These are phyloP conservation scores for Prosapia bicincta DNA, from an alignment of 2,888 invertebrate genomes.

Conservation along the genomic window DNA sequence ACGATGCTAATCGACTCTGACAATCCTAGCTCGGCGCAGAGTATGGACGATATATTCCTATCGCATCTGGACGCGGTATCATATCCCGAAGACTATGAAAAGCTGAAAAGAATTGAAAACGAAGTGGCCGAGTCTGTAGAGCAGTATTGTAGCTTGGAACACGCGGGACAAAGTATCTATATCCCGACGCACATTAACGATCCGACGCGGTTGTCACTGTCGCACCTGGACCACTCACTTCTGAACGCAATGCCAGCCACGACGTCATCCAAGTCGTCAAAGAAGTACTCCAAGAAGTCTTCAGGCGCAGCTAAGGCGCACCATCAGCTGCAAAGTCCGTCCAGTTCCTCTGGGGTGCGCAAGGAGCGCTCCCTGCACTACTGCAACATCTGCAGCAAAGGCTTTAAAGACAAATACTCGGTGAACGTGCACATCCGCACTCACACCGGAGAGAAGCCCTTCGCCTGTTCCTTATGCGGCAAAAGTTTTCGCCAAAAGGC, in stretches of 20 bases:
- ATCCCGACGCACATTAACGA: constrained; percentile 52
- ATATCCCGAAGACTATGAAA: constrained; percentile 79
- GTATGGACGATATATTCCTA: constrained; percentile 66
- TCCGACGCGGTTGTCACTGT: constrained; percentile 48
- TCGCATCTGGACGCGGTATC: constrained; percentile 62
- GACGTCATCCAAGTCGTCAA: constrained; percentile 49
- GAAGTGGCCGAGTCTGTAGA: constrained; percentile 76
- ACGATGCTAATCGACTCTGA: constrained; percentile 50
- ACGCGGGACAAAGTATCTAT: constrained; percentile 16
- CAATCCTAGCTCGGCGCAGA: constrained; percentile 56
- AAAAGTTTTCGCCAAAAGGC: constrained; percentile 92
- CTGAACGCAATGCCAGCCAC: constrained; percentile 59
- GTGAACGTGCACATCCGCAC: constrained; percentile 97
- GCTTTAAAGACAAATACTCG: constrained; percentile 94
- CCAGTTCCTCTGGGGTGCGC: constrained; percentile 30
- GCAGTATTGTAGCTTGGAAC: constrained; percentile 39
- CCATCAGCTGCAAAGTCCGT: constrained; percentile 44
- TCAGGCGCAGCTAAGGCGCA: constrained; percentile 48
- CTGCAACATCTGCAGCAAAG: constrained; percentile 90
- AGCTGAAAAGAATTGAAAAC: constrained; percentile 76
- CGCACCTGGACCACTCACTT: constrained; percentile 52
- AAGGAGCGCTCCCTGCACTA: constrained; percentile 88
- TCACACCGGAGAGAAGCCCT: constrained; percentile 97
- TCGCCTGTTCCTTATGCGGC: constrained; percentile 90
- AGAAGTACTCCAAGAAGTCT: constrained; percentile 59